Conservation (phyloP, 1,140 invertebrate genomes). For the Dreissena polymorpha region DNA sequence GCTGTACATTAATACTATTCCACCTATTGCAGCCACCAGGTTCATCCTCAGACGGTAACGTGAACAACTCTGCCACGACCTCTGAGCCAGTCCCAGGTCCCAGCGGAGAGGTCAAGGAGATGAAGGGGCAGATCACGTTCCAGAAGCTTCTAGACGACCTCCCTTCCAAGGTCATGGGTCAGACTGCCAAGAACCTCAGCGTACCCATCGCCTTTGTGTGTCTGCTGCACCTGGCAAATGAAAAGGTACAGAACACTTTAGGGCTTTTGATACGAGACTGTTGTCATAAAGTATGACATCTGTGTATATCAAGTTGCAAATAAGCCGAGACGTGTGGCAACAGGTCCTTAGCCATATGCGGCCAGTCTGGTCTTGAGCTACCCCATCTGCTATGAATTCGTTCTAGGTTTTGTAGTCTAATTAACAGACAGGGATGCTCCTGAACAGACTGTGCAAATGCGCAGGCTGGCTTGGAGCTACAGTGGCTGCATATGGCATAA, state of each 20-base stretch:
- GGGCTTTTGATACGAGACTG: too few species aligned
- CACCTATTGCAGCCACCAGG: not conserved
- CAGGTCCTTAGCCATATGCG: too few species aligned
- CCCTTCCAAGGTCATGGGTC: slow-evolving; percentile 82
- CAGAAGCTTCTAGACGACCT: slow-evolving; percentile 83
- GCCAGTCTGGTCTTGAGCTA: not conserved
- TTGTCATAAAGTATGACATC: too few species aligned
- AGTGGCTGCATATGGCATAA: too few species aligned
- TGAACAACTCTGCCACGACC: slow-evolving; percentile 13
- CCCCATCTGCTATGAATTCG: not conserved
- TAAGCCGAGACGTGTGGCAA: too few species aligned
- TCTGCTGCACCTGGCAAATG: slow-evolving; percentile 89
- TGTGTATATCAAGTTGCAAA: too few species aligned
- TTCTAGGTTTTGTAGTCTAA: not conserved
- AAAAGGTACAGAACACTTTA: too few species aligned
- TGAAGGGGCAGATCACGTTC: slow-evolving; percentile 75
- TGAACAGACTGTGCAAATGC: not conserved
- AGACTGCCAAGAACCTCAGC: slow-evolving; percentile 86
- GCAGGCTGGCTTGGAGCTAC: too few species aligned
- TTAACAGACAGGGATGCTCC: not conserved
- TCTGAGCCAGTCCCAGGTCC: not conserved
- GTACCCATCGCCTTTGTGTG: slow-evolving; percentile 88
- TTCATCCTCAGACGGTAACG: slow-evolving; percentile 21
- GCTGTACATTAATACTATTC: too few species aligned
- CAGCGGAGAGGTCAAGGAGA: slow-evolving; percentile 42